These are phyloP conservation scores for Philereme transversata DNA, from an alignment of 2,888 invertebrate genomes.

Conservation along the genomic window DNA sequence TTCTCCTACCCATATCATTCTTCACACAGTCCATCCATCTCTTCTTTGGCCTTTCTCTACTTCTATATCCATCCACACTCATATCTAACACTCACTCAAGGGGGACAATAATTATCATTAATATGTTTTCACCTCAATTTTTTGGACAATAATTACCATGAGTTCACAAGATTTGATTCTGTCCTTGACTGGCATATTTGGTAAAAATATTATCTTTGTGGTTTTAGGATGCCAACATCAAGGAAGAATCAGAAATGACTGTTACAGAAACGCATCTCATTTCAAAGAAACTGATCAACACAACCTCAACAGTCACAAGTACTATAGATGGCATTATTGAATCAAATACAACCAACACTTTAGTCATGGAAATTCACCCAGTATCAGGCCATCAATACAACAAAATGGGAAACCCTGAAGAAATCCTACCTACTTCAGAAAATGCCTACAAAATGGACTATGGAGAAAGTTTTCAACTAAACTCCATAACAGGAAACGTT, in stretches of 20 bases:
- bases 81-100: too few species aligned
- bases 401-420: conserved; percentile 63
- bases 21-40: too few species aligned
- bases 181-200: background rate
- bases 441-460: conserved; percentile 45
- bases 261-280: conserved; percentile 74
- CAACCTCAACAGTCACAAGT: conserved; percentile 66
- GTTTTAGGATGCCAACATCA: conserved; percentile 46
- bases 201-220: conserved; percentile 2
- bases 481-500: conserved; percentile 74
- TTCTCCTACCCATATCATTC: too few species aligned
- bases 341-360: conserved; percentile 67
- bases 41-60: too few species aligned
- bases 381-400: conserved; percentile 47
- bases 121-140: too few species aligned
- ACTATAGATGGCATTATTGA: conserved; percentile 61
- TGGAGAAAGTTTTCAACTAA: conserved; percentile 65
- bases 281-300: conserved; percentile 69
- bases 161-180: too few species aligned
- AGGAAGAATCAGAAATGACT: conserved; percentile 61
- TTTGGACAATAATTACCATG: too few species aligned
- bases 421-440: conserved; percentile 63
- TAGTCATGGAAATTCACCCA: conserved; percentile 72
- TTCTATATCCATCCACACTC: too few species aligned
- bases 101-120: too few species aligned